Evolutionary conservation across 2,797 vertebrate genomes (phyloP), one percentile per base, ranked within the genome.

Genomic region (Clangula hyemalis): DNA sequence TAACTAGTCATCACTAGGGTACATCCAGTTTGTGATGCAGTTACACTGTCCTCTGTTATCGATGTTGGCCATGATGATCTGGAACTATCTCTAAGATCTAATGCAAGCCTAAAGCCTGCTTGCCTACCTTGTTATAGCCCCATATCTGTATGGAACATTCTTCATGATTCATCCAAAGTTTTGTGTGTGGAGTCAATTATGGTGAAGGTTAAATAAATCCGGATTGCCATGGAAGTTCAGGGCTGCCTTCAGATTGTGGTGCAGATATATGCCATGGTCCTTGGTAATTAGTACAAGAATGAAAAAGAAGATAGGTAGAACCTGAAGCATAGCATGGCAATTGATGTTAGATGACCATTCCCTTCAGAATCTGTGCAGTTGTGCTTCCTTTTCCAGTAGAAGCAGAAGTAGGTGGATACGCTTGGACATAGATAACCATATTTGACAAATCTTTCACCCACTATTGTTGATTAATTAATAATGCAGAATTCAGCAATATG

Each of bases 221-320:
- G 57, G 24, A 53, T 34, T 66, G 47, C 30, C 45, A 25, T 11
- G 49, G 22, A 77, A 60, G 34, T n/a, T 66, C 36, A 58, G 27
- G 30, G 6, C 36, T 84, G 28, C 47, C n/a, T 86, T 71, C 53
- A 66, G 19, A 24, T 25, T 72, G 30, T 2, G 0, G 8, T 58
- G 21, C 28, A 49, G 34, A 28, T 51, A 1, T 6, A 16, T 39
- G 15, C 24, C 2, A 0, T 47, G 43, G 57, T 60, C 1, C 0
- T 82, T 56, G 68, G 34, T 27, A 51, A 32, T 3, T 87, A 64
- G 19, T 38, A 41, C 13, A 68, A 19, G 3, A 21, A 32, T 62
- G 14, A 57, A 41, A 75, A 45, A 69, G 19, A 43, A 60, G 13
- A 30, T 24, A 60, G 13, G 18, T 38, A 80, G n/a, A 22, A 34